phyloP scores from a whole-genome alignment of 2,797 vertebrate genomes.

The Danio albolineatus region DNA sequence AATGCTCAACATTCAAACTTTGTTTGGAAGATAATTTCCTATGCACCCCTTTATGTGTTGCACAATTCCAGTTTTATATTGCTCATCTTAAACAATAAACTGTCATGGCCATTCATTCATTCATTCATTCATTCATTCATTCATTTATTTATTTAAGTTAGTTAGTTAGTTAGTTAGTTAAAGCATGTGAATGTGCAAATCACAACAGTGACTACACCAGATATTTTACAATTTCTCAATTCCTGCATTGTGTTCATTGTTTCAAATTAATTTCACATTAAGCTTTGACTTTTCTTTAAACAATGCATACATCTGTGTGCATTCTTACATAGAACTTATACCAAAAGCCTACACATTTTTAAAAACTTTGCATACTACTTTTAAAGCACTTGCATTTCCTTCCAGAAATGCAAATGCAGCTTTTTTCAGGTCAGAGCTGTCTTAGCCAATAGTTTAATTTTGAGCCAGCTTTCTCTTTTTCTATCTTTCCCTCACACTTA shows the following conservation, averaged over 20 bases:
- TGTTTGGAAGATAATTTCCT: background rate
- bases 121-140: too few species aligned
- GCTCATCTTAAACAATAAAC: background rate
- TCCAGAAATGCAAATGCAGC: slow-evolving; percentile 6
- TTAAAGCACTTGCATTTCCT: background rate
- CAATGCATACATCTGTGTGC: too few species aligned
- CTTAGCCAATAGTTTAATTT: slow-evolving; percentile 7
- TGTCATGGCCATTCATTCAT: background rate
- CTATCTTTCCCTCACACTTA: background rate
- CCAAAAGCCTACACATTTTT: background rate
- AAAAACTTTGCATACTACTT: background rate
- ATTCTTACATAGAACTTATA: too few species aligned
- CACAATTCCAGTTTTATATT: background rate
- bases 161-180: too few species aligned
- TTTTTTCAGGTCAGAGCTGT: slow-evolving; percentile 13
- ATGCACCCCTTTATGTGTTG: background rate
- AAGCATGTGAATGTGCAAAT: too few species aligned
- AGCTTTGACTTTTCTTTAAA: too few species aligned
- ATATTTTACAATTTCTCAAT: too few species aligned
- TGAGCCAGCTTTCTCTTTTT: background rate
- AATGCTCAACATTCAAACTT: background rate
- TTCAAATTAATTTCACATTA: too few species aligned
- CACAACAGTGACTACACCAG: too few species aligned
- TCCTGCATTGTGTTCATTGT: too few species aligned
- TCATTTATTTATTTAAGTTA: too few species aligned